Evolutionary conservation across 1,140 invertebrate species (phyloP), one percentile per base, ranked within the genome.

Genomic region (Agraylea sexmaculata): DNA sequence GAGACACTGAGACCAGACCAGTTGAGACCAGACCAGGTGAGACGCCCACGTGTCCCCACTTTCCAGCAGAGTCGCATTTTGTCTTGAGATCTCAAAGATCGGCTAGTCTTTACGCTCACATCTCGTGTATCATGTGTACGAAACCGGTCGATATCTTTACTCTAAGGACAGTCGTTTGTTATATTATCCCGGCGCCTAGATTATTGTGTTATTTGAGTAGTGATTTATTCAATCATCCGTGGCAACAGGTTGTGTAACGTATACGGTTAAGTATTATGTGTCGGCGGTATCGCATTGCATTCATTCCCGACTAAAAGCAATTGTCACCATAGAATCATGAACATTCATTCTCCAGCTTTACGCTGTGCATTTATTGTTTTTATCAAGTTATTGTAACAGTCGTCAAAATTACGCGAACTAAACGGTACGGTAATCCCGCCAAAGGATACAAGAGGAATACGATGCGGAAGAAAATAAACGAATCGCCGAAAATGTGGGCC

Each of bases 391-490:
- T 27, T n/a, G n/a, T 7, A 8, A 27, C 7, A 27, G 7, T 13
- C 33, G 25, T 12, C 42, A 43, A 43, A 20, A 43, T 43, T 37
- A 29, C 31, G 34, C 42, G 34, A n/a, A n/a, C n/a, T n/a, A n/a
- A n/a, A n/a, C n/a, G n/a, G n/a, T n/a, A n/a, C n/a, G n/a, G n/a
- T n/a, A n/a, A n/a, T n/a, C 15, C 12, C 32, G 32, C 20, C 17
- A 43, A 37, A 49, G 33, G 35, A 30, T 23, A 11, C 17, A 32
- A 12, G 35, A 19, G 16, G 23, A n/a, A 32, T 10, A 33, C 21
- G 25, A 48, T 45, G 47, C 29, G 25, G 29, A 49, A 49, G 33
- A 45, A 37, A 29, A 45, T 43, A 43, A 7, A 28, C 17, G 43
- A 49, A 3, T 19, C n/a, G 32, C 47, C 40, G 20, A 33, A 27